Base-by-base conservation (phyloP, 2,113 vertebrate species). In the Holacanthus passer region DNA sequence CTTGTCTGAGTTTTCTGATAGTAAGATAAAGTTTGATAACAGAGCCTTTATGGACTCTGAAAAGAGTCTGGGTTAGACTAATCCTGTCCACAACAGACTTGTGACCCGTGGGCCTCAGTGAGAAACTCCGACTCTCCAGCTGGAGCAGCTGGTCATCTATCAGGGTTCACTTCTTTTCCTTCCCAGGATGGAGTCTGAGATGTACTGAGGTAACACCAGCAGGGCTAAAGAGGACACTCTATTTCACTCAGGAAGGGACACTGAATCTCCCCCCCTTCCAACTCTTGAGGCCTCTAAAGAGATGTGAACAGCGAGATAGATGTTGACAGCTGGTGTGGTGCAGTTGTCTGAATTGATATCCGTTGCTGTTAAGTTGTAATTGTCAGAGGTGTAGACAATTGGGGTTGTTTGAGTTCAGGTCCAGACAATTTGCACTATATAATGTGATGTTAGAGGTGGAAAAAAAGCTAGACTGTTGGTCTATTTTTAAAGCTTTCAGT, bases 11-110 rank as follows among this genome's bases (percentile, higher is more conserved):
- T 82, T 88, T 84, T 84, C 84, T 73, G 45, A 60, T 73, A 69
- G 67, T 75, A 67, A 83, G 77, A 90, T 87, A 84, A 87, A 87
- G 80, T 89, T 84, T 82, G 83, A 91, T 84, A 90, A 84, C 48
- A 32, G 20, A 77, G 67, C 73, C 74, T 87, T 92, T 92, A 89
- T 74, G 79, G 55, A 77, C 81, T 86, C 43, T 85, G 70, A 86
- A 87, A n/a, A 85, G 77, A 56, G 75, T 86, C 37, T 76, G 48
- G 80, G 79, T 63, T 83, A 77, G 79, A 84, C 78, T 90, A 89
- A 91, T 89, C 80, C 80, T 77, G 63, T 45, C 70, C 24, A 35
- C 19, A 52, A 87, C 85, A 89, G 85, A 89, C 68, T 83, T 86
- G 83, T 87, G 87, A 88, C 73, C 80, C 83, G 35, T 22, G 48